Percentiles rank a stretch among this genome's conserved stretches.
Conservation (phyloP, 2,888 invertebrate species). For the Stenurella melanura region DNA sequence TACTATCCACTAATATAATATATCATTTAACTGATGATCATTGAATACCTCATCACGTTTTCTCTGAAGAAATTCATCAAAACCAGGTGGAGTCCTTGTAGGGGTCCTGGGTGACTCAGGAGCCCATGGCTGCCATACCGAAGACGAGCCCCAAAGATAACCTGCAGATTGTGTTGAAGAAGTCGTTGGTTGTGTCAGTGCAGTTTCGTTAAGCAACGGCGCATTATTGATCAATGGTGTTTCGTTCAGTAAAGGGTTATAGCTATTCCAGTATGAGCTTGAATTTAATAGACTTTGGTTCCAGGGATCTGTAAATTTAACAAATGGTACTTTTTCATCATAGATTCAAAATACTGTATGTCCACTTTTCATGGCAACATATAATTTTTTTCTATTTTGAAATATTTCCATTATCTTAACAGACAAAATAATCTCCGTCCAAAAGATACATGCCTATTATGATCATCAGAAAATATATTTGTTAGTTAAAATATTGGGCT, state of each 20-base stretch:
- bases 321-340: neutral
- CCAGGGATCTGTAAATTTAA: slow-evolving; percentile 62
- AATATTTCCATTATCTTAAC: too few relatives aligned
- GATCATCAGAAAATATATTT: too few relatives aligned
- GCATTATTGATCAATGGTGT: slow-evolving; percentile 46
- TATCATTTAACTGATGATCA: neutral
- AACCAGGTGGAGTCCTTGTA: slow-evolving; percentile 71
- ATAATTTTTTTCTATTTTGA: too few relatives aligned
- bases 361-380: too few relatives aligned
- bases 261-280: slow-evolving; percentile 61
- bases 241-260: slow-evolving; percentile 60
- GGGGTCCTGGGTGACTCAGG: slow-evolving; percentile 66
- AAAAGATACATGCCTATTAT: too few relatives aligned
- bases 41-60: slow-evolving; percentile 54
- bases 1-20: too few relatives aligned
- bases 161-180: slow-evolving; percentile 58
- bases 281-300: slow-evolving; percentile 58
- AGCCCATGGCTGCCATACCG: slow-evolving; percentile 72
- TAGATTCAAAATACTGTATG: neutral
- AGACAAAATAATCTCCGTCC: too few relatives aligned
- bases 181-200: slow-evolving; percentile 39
- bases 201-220: slow-evolving; percentile 60
- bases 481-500: too few relatives aligned
- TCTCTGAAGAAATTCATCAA: slow-evolving; percentile 58
- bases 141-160: slow-evolving; percentile 71